Evolutionary conservation across 2,797 vertebrate species (phyloP), one percentile per base, ranked within the genome.

Genomic region (Thunnus albacares): DNA sequence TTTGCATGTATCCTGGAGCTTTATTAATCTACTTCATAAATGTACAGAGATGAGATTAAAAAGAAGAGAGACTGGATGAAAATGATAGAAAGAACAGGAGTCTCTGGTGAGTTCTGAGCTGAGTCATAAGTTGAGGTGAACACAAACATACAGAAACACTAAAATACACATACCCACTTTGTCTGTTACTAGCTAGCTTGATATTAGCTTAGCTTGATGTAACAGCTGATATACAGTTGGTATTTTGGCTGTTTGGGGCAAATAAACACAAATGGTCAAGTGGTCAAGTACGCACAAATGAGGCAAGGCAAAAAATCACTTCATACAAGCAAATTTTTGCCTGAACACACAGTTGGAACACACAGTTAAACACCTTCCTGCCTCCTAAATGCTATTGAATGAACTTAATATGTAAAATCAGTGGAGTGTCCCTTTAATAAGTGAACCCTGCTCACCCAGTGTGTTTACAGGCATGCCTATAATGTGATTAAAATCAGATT

Each of bases 401-500:
- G 56, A 51, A 51, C 18, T 9, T 18, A 9, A 18, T 51, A 18
- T 51, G 47, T 51, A 51, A 51, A 45, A 53, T 14, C 24, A 41
- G 35, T 4, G 2, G 14, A 57, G 5, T 3, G 9, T 69, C 15
- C 9, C 55, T 67, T 67, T 43, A 60, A 68, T 66, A 11, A 55
- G 33, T 30, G 9, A 57, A 64, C 53, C 9, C 11, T 52, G 59
- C 33, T 30, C 33, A 59, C 3, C 33, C 47, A n/a, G 49, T 5
- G 1, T 53, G 57, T 68, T 61, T 14, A 67, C 51, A 62, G 49
- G 38, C 63, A 55, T 0, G 6, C 22, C 57, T 6, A 41, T 61
- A 58, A 80, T 7, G 3, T 28, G 59, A 75, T 28, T 75, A 10
- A 70, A 76, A 55, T 17, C 8, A 5, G 5, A 71, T 72, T 33